Evolutionary conservation across 1,140 invertebrate genomes (phyloP).

Genomic region (Sycophaga agraensis): DNA sequence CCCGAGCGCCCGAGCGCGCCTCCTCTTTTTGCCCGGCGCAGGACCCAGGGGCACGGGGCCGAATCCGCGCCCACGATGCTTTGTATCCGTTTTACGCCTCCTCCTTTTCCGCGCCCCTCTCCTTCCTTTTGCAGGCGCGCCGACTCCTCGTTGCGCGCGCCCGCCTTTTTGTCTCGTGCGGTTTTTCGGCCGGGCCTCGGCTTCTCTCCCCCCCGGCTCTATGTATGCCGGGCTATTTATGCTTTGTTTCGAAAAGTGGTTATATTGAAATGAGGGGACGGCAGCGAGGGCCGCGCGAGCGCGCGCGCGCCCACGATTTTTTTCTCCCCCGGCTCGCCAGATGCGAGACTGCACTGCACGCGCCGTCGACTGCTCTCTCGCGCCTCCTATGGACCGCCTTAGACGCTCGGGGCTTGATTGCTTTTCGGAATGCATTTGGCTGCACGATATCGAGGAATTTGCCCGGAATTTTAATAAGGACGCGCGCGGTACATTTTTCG

Average conservation of each 20-base stretch:
- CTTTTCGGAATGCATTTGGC: neutral
- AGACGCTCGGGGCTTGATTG: no score
- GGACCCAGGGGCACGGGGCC: neutral
- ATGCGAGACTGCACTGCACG: no score
- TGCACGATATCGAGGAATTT: conserved; percentile 8
- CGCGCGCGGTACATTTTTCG: neutral
- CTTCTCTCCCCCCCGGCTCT: neutral
- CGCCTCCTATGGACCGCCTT: no score
- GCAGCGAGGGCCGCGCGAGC: neutral
- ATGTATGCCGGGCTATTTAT: conserved; percentile 1
- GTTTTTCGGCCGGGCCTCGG: neutral
- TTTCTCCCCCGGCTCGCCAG: neutral
- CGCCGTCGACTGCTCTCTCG: no score
- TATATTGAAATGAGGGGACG: conserved; percentile 5
- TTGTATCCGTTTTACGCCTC: conserved; percentile 5
- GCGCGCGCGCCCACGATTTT: neutral
- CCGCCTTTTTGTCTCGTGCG: neutral
- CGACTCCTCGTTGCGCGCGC: neutral
- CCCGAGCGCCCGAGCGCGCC: neutral
- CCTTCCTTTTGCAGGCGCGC: neutral
- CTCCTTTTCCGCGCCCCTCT: neutral
- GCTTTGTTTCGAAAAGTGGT: conserved; percentile 13
- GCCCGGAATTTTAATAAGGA: conserved; percentile 7
- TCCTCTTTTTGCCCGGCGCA: conserved; percentile 3
- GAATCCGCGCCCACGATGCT: neutral